Percentiles rank a stretch among this genome's conserved stretches.
phyloP scores from a whole-genome alignment of 2,113 vertebrate genomes.

The Oreochromis aureus region DNA sequence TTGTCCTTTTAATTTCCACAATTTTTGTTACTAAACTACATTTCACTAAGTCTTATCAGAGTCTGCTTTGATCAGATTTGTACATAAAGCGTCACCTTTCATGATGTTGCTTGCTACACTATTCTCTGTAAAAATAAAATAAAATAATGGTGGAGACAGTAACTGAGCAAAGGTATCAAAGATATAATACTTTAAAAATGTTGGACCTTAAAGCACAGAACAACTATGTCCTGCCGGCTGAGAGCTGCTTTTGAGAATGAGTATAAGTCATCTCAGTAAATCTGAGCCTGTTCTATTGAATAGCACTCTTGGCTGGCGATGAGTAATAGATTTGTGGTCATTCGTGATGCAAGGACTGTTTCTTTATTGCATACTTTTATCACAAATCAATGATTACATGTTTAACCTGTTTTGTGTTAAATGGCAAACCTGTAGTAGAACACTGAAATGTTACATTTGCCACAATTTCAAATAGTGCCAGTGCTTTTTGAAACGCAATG shows the following conservation, averaged over 20 bases:
- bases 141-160: neutral
- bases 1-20: constrained; percentile 34
- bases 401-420: constrained; percentile 52
- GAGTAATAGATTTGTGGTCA: constrained; percentile 21
- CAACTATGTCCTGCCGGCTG: neutral
- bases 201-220: constrained; percentile 53
- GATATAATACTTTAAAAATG: constrained; percentile 1
- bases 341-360: constrained; percentile 1
- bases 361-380: constrained; percentile 8
- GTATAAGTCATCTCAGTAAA: neutral
- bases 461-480: constrained; percentile 45
- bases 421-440: constrained; percentile 32
- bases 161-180: neutral
- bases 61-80: constrained; percentile 43
- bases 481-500: constrained; percentile 52
- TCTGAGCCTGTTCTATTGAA: constrained; percentile 11
- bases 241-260: constrained; percentile 3
- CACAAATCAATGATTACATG: constrained; percentile 26
- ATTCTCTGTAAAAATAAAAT: neutral
- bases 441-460: constrained; percentile 49
- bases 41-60: constrained; percentile 70
- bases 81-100: constrained; percentile 12
- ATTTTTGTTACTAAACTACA: constrained; percentile 52
- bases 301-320: constrained; percentile 5
- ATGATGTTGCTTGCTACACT: constrained; percentile 14